Evolutionary conservation across 2,113 vertebrate species (phyloP), one percentile per base, ranked within the genome.

Genomic region (Odocoileus hemionus): DNA sequence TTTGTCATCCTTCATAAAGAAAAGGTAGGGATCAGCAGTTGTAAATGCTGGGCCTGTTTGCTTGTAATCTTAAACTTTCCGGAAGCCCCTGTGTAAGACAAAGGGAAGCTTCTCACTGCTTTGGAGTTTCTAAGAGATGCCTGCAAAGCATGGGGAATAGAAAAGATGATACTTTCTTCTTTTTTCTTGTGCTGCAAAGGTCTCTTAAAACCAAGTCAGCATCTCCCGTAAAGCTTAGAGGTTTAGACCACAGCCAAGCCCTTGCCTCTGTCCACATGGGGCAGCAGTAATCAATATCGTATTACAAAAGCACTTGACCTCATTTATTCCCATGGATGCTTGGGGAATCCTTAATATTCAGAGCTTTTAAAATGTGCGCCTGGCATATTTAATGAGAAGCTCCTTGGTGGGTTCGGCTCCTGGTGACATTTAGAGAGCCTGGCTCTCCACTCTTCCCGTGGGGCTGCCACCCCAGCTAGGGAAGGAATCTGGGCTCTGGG

Each of bases 291-390:
- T 99, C 97, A 97, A 95, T 96, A 98, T 89, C 97, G 95, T 91
- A 97, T 96, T 89, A 98, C 94, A 97, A 98, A 97, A 98, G 96
- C 95, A 97, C 98, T 98, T 98, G 97, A 98, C 98, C 98, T 98
- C 96, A 30, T 94, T 98, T 98, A 96, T 98, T 97, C 98, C 96
- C 87, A 86, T 1, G 10, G 82, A 91, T 50, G 83, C 96, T 97
- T 95, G 43, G 97, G 95, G 96, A 98, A 98, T 97, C 96, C 92
- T 97, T 98, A 98, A 98, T 98, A 98, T 97, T 90, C 96, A 97
- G 85, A 97, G 97, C 98, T 98, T 98, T 96, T 94, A 92, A 96
- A 98, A 93, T 28, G 88, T 95, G 97, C 89, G 43, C 93, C 98
- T 95, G 98, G 98, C 45, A 85, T 98, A 78, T 98, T 98, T 98